Percentiles rank a stretch among this genome's conserved stretches.
Conservation (phyloP, 2,797 vertebrate genomes). For the Pteronotus mesoamericanus region DNA sequence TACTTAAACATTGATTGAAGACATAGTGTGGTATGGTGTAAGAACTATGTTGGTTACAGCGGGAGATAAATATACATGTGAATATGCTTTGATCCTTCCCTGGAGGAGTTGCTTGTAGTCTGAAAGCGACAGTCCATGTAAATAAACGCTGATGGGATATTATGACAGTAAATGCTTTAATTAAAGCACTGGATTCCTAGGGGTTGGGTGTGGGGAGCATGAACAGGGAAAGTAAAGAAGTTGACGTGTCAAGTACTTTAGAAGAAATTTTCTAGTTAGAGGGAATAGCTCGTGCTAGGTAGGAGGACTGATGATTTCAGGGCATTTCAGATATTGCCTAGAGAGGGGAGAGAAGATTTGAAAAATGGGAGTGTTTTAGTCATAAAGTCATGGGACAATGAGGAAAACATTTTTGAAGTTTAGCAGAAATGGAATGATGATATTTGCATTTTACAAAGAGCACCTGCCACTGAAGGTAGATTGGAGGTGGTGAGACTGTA, state of each 20-base stretch:
- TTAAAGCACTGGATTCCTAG: not conserved
- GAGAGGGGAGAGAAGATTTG: not conserved
- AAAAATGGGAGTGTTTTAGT: not conserved
- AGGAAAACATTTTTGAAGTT: not conserved
- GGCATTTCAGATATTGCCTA: not conserved
- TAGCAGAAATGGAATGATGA: not conserved
- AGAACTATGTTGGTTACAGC: not conserved
- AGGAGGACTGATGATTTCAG: not conserved
- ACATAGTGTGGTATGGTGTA: not conserved
- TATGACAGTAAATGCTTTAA: not conserved
- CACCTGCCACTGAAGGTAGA: not conserved
- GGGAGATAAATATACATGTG: not conserved
- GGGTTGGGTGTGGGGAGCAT: not conserved
- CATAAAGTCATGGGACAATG: not conserved
- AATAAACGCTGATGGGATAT: not conserved
- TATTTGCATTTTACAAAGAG: not conserved
- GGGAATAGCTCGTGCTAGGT: not conserved
- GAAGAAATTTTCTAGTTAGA: not conserved
- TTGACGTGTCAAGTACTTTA: not conserved
- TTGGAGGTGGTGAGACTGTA: not conserved
- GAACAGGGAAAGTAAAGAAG: not conserved
- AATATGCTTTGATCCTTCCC: not conserved
- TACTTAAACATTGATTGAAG: not conserved
- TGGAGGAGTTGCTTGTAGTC: not conserved
- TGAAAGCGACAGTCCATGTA: not conserved